Evolutionary conservation across 2,888 invertebrate species (phyloP).

Genomic region (Frankliniella fusca): DNA sequence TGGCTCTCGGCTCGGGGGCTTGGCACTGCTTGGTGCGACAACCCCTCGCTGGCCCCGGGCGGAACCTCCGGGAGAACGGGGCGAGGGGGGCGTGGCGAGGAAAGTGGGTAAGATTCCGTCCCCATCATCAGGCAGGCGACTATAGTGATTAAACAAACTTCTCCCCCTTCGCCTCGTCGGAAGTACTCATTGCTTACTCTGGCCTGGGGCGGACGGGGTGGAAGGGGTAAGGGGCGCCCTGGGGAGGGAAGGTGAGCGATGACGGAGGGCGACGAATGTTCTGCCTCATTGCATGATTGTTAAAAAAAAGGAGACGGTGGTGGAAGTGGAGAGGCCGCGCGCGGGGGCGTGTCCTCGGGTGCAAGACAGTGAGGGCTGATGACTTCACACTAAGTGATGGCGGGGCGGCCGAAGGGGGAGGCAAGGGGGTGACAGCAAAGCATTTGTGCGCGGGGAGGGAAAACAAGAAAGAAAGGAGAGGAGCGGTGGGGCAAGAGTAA

Average conservation of each 20-base stretch:
- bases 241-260: background rate
- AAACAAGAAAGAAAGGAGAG: background rate
- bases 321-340: background rate
- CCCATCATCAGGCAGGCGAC: background rate
- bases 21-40: background rate
- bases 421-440: background rate
- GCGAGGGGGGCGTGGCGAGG: background rate
- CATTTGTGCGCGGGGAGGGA: background rate
- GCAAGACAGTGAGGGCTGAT: background rate
- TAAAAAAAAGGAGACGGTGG: background rate
- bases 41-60: background rate
- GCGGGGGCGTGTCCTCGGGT: background rate
- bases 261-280: background rate
- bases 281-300: background rate
- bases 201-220: background rate
- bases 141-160: background rate
- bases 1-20: background rate
- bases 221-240: background rate
- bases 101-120: background rate
- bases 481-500: no score
- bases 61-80: background rate
- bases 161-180: background rate
- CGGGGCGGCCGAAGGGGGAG: background rate
- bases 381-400: constrained; percentile 1
- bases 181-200: background rate